Evolutionary conservation across 2,888 invertebrate species (phyloP), one percentile per base, ranked within the genome.

Genomic region (Scaptomyza cyrtandrae): DNA sequence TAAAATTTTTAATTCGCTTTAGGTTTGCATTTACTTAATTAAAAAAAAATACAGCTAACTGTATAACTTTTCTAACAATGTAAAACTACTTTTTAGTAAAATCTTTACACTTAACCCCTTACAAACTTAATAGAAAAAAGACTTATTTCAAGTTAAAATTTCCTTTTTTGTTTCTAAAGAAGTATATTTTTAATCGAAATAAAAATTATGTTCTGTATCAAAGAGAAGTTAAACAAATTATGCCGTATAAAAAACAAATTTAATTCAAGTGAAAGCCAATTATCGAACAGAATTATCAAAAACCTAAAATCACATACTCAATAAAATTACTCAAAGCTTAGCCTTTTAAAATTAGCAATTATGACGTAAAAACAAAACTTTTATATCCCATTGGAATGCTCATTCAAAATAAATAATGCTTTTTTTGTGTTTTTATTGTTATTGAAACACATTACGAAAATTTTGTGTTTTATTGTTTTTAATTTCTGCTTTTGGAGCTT

Each of bases 381-480:
- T 46, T 19, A 49, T 48, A 33, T 16, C 52, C 48, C 13, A 39
- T 45, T 35, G 33, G 48, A 53, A 59, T 37, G 24, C 13, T 19
- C 31, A 43, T 60, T 71, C 31, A 71, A 54, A 66, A 43, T 33
- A 46, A 59, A 68, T 45, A 16, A 50, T 54, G 24, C 1, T 14
- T 9, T 39, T 39, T 39, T 14, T 39, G 35, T 33, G 33, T 33
- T 3, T n/a, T 37, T 37, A 31, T 16, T 19, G 46, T 73, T 57
- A 64, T 68, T 55, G 39, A 50, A 67, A 61, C 49, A 67, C 69
- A 80, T 83, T 70, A 61, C 52, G 55, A 71, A 71, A 63, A 55
- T 58, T 69, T 78, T 5, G 3, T 59, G 65, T 55, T 29, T 68
- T 50, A 11, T 31, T 27, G 52, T 43, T 43, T 37, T 31, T 41